These are phyloP conservation scores for Heliconius ismenius DNA, from an alignment of 2,888 invertebrate genomes.

Conservation along the genomic window DNA sequence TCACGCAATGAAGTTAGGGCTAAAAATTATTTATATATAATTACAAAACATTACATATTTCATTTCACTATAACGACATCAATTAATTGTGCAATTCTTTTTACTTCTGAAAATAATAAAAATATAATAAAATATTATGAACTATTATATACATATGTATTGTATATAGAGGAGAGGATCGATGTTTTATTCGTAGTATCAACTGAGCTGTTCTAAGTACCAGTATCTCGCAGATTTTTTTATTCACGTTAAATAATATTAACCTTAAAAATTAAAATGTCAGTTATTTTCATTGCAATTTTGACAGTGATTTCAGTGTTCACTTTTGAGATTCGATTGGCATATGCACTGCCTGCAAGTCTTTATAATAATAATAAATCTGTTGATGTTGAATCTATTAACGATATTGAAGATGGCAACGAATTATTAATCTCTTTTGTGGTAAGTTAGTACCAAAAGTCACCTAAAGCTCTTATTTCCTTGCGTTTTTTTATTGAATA, in stretches of 20 bases:
- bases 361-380: neutral
- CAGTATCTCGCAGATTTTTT: neutral
- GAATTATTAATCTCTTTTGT: conserved; percentile 42
- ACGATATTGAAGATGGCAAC: conserved; percentile 20
- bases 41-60: neutral
- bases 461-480: no score
- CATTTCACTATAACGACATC: neutral
- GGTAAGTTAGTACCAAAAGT: conserved; percentile 30
- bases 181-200: conserved; percentile 4
- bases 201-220: neutral
- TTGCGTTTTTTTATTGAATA: no score
- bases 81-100: neutral
- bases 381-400: conserved; percentile 1
- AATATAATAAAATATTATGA: no score
- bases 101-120: neutral
- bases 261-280: conserved; percentile 11
- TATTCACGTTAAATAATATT: neutral
- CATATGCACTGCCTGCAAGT: conserved; percentile 6
- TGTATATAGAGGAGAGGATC: conserved; percentile 2
- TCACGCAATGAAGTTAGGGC: neutral
- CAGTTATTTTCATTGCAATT: neutral
- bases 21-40: neutral
- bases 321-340: neutral
- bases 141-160: neutral
- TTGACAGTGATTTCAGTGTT: conserved; percentile 10